Base-by-base conservation (phyloP, 1,140 invertebrate species). In the Trialeurodes vaporariorum region DNA sequence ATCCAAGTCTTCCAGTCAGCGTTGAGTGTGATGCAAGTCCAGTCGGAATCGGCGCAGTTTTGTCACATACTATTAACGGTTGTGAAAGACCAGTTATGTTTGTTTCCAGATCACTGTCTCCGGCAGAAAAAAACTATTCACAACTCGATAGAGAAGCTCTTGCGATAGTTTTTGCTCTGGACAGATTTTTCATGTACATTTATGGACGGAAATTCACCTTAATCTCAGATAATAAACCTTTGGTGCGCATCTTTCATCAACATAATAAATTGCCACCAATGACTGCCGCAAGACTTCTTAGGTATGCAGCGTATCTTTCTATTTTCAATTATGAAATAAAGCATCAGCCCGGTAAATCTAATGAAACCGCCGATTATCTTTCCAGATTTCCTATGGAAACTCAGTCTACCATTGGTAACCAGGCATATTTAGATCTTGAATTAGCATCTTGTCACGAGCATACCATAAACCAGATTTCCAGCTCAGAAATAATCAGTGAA, bases 21-120 rank as follows among this genome's bases (percentile, higher is more conserved):
- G 26, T 84, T 27, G 73, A 79, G n/a, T 78, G 78, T 34, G 83
- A 85, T 74, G 80, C 81, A 21, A 79, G 76, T 34, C 69, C 75
- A 0, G 77, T 77, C 72, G 83, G 80, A n/a, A 69, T 84, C 1
- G 80, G 81, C 0, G 77, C 76, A 2, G 76, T 82, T 9, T 68
- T 85, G 0, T 75, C 76, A 1, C 82, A 84, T 67, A 68, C 63
- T 0, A 71, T 75, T 25, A 74, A 80, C 70, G 76, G 73, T 17
- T 49, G 40, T 1, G 78, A 81, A 71, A 69, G 69, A 69, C 79
- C 80, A n/a, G n/a, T n/a, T n/a, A n/a, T n/a, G n/a, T n/a, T n/a
- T n/a, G n/a, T n/a, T n/a, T n/a, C n/a, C n/a, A 76, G 82, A 25
- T 76, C 76, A 75, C 2, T 81, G 77, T 0, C 61, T 79, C 66